phyloP scores from a whole-genome alignment of 2,888 invertebrate species.

The Nysson spinosus region DNA sequence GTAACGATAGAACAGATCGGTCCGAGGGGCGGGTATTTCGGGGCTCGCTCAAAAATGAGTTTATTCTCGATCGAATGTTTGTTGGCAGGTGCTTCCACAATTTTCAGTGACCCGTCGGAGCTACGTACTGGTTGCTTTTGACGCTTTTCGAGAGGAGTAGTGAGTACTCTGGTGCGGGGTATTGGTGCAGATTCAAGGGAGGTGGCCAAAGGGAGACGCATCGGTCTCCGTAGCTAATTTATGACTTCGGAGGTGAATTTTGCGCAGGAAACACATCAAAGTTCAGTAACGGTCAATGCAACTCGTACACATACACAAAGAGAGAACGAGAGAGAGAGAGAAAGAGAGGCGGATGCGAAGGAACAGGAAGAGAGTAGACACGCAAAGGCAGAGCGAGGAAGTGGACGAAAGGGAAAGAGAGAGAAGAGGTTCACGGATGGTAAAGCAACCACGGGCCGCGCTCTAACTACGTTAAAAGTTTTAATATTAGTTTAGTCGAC shows the following conservation, averaged over 20 bases:
- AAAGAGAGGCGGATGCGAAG: conserved; percentile 28
- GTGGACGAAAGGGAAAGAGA: conserved; percentile 39
- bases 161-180: conserved; percentile 38
- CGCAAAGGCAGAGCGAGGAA: conserved; percentile 24
- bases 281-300: conserved; percentile 75
- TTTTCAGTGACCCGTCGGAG: conserved; percentile 38
- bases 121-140: conserved; percentile 50
- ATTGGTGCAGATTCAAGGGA: conserved; percentile 53
- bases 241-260: conserved; percentile 73
- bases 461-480: conserved; percentile 78
- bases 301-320: conserved; percentile 54
- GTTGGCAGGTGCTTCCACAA: conserved; percentile 35
- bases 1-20: conserved; percentile 8
- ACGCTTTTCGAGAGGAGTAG: conserved; percentile 45
- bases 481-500: conserved; percentile 78
- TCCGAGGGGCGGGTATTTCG: conserved; percentile 7
- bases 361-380: conserved; percentile 51
- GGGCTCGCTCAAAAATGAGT: conserved; percentile 41
- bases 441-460: conserved; percentile 76
- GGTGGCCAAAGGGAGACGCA: conserved; percentile 61
- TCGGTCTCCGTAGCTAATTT: conserved; percentile 72
- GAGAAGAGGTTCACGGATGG: conserved; percentile 72
- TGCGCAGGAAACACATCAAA: conserved; percentile 76
- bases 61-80: conserved; percentile 32
- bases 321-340: conserved; percentile 36